Base-by-base conservation (phyloP, 2,797 vertebrate genomes). In the Acanthurus leucopareius region DNA sequence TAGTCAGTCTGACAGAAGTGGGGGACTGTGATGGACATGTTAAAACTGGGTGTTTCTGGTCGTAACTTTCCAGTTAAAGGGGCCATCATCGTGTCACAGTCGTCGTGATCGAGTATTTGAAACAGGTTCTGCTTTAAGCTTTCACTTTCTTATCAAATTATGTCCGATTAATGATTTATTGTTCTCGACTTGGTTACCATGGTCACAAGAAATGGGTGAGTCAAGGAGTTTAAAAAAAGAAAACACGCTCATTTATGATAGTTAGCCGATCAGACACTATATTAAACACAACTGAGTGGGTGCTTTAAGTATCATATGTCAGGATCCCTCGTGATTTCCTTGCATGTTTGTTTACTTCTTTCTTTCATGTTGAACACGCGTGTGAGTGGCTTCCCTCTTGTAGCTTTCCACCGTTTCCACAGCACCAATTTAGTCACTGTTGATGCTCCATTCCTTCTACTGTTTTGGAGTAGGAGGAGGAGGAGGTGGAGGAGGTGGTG, bases 401-500 rank as follows among this genome's bases (percentile, higher is more conserved):
- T 32, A 73, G 80, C 60, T 62, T 57, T 81, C 52, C 60, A 77
- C 70, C 51, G 69, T 22, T 54, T 42, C 47, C 57, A 49, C 19
- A 8, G 13, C 25, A 38, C 59, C 58, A 51, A 54, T 74, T 73
- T 57, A 73, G 69, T 69, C 63, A 66, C 77, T 65, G 74, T 28
- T 61, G 77, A 65, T 80, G 85, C 78, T 82, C 74, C 42, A 69
- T 73, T 78, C 78, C 69, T 58, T 77, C 63, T 59, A 49, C 78
- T 85, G 86, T 75, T 86, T 86, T 80, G 75, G 86, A 76, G 83
- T 72, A 81, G 89, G 85, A 88, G 87, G 74, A 76, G 69, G 75
- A 76, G 69, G 71, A 49, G 71, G 77, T 58, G 69, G 69, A 49
- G 69, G n/a, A 7, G 53, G 66, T 19, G 69, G n/a, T 9, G 54